phyloP scores from a whole-genome alignment of 2,888 invertebrate species.

The Polia nebulosa region DNA sequence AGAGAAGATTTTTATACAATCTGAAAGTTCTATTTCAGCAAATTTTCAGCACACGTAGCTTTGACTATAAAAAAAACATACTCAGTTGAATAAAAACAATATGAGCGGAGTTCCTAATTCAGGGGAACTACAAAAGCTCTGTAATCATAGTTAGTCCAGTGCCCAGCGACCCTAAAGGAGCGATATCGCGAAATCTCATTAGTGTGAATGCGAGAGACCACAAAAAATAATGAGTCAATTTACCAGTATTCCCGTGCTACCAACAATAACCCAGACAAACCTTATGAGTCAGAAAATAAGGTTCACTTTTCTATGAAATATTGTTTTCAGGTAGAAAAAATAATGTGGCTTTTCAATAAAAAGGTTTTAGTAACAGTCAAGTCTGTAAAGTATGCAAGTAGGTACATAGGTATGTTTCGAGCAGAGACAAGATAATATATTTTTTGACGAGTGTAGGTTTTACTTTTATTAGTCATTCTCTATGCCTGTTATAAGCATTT shows the following conservation, averaged over 20 bases:
- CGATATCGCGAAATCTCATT: conserved; percentile 82
- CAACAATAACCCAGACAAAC: conserved; percentile 6
- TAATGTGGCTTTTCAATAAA: conserved; percentile 63
- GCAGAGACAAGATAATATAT: conserved; percentile 44
- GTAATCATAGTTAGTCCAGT: conserved; percentile 45
- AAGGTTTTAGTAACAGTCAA: conserved; percentile 52
- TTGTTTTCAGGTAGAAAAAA: not conserved
- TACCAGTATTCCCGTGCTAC: conserved; percentile 41
- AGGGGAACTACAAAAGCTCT: conserved; percentile 17
- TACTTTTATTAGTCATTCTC: conserved; percentile 15
- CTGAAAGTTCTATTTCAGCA: too few species aligned
- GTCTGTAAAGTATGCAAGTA: conserved; percentile 49
- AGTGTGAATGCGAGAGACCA: conserved; percentile 77
- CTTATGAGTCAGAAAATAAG: conserved; percentile 27
- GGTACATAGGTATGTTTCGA: conserved; percentile 39
- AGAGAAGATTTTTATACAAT: too few species aligned
- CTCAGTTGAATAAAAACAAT: conserved; percentile 21
- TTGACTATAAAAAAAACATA: conserved; percentile 19
- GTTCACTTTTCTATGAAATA: conserved; percentile 15
- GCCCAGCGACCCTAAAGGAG: conserved; percentile 50
- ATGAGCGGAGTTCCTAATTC: conserved; percentile 12
- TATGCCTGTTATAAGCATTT: conserved; percentile 9
- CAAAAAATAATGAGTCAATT: conserved; percentile 83
- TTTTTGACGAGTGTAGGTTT: conserved; percentile 28
- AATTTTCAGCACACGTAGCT: not conserved